Conservation (phyloP, 2,888 invertebrate species). For the Stenodema calcarata region DNA sequence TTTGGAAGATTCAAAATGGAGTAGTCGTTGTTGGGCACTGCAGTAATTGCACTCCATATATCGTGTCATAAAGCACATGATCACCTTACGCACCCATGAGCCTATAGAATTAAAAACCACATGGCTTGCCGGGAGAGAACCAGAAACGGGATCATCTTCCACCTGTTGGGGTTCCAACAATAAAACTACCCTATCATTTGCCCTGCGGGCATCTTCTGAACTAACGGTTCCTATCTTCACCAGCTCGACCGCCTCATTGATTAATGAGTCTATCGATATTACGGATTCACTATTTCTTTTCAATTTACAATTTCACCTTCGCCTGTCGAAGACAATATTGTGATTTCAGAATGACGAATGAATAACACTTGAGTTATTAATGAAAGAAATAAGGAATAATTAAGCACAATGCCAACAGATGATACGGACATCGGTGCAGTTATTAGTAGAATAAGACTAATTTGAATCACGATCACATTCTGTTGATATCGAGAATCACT, state of each 20-base stretch:
- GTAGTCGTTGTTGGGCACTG: no score
- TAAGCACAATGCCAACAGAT: no score
- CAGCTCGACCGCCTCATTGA: not conserved
- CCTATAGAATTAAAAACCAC: not conserved
- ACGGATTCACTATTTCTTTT: not conserved
- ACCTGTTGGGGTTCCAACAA: conserved; percentile 4
- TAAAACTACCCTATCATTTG: not conserved
- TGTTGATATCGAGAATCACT: no score
- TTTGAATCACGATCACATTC: no score
- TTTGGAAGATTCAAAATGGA: no score
- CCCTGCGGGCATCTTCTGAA: not conserved
- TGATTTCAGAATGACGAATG: not conserved
- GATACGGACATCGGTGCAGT: no score
- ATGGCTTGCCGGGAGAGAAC: not conserved
- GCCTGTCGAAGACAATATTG: not conserved
- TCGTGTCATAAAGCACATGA: not conserved
- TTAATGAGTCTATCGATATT: not conserved
- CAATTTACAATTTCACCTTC: not conserved
- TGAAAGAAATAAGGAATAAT: no score
- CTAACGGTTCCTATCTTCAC: not conserved
- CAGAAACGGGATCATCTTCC: not conserved
- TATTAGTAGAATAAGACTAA: no score
- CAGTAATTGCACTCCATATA: no score
- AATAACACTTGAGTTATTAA: not conserved
- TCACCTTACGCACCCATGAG: not conserved